Percentiles rank a stretch among this genome's conserved stretches.
Conservation (phyloP, 2,113 vertebrate species). For the Leptosomus discolor region DNA sequence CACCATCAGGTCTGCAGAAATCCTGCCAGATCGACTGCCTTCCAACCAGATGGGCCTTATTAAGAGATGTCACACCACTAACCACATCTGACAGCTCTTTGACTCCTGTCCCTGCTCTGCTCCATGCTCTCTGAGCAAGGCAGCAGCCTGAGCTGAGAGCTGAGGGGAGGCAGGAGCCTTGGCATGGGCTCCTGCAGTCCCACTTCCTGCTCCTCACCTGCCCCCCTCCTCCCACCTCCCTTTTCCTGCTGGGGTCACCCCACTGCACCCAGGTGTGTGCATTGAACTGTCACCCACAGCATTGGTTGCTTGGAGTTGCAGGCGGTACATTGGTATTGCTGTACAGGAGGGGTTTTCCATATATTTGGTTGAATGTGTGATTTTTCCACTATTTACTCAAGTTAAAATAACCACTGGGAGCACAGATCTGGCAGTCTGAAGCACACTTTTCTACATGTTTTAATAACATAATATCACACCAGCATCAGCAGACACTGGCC, state of each 20-base stretch:
- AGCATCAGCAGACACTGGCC: not conserved
- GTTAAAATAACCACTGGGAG: not conserved
- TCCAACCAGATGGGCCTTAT: slow-evolving; percentile 46
- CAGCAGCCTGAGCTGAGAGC: not conserved
- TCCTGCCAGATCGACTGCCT: not conserved
- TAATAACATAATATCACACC: not conserved
- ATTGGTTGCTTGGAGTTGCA: rapidly evolving
- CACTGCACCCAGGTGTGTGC: not conserved
- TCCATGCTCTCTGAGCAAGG: rapidly evolving
- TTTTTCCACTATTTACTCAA: not conserved
- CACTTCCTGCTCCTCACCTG: not conserved
- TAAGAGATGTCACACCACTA: slow-evolving; percentile 53
- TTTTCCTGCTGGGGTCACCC: not conserved
- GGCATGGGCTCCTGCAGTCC: not conserved
- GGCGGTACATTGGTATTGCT: not conserved
- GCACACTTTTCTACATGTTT: not conserved
- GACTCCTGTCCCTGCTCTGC: not conserved
- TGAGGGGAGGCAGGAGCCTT: not conserved
- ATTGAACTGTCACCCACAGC: not conserved
- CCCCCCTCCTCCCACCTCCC: not conserved
- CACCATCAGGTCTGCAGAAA: not conserved
- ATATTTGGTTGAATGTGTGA: not conserved
- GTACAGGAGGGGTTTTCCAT: not conserved
- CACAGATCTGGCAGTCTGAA: not conserved
- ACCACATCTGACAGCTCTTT: slow-evolving; percentile 17